Evolutionary conservation across 1,140 invertebrate genomes (phyloP), one percentile per base, ranked within the genome.

Genomic region (Cydia pomonella): DNA sequence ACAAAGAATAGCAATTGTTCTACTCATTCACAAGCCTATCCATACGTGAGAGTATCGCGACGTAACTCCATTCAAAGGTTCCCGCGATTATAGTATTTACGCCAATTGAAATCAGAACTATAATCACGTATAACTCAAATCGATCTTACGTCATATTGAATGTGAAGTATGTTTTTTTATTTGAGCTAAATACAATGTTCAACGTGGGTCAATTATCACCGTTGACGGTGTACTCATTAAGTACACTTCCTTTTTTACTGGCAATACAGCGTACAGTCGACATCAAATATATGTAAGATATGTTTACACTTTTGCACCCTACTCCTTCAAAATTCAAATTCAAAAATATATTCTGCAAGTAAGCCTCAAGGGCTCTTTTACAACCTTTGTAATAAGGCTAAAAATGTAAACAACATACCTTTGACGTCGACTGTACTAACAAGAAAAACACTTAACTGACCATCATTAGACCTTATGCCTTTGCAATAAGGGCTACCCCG

Each of bases 181-280:
- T 53, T 7, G 50, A n/a, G 1, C 50, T 53, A 53, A 53, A 53
- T 53, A 53, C 50, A 53, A 53, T 53, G 47, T n/a, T 50, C 47
- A 50, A 53, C 50, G 12, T 12, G 13, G 25, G 12, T 33, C 63
- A 66, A 66, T 66, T 66, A 66, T 29, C 63, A 66, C 63, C 29
- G 63, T 18, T 66, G 63, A 66, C 27, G 63, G 10, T 66, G 25
- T 29, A 66, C 25, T 66, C 27, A 66, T 66, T 66, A 66, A 66
- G 63, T 66, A 13, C 63, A 66, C 63, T 66, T 66, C 63, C 63
- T 66, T 29, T 29, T 66, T 53, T 53, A 53, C 18, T 21, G 50
- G 16, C 44, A 21, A 9, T 18, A 53, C 50, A 53, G 16, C 1
- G 16, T 53, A 53, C n/a, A 5, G 2, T 4, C 41, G n/a, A n/a